Evolutionary conservation across 1,140 invertebrate species (phyloP), one percentile per base, ranked within the genome.

Genomic region (Microvelia longipes): DNA sequence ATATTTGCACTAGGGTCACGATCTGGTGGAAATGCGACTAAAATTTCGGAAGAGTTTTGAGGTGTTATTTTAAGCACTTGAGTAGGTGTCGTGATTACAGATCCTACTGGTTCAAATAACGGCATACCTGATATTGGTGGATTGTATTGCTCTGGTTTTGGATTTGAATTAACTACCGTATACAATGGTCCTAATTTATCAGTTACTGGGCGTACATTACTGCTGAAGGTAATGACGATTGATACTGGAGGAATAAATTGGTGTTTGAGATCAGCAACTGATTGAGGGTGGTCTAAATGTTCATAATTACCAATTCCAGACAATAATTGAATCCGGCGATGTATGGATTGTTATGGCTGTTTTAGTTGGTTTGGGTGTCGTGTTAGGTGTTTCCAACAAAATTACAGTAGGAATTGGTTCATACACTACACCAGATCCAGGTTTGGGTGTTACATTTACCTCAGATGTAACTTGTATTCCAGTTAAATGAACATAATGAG

Each of bases 1-100:
- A 84, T 79, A 69, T 91, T 91, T 0, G 90, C 78, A 79, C 90
- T 88, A 0, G 90, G 90, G 78, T 92, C 90, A 68, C 90, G 83
- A 1, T 91, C 90, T 0, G 90, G 90, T 29, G 90, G 90, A 79
- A 92, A 92, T 72, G 90, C 91, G 25, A 87, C 85, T 2, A 88
- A 78, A 70, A 90, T 87, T 72, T 90, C 87, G 0, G 85, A 82
- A 0, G 80, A 77, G 25, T 75, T 75, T n/a, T 69, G 64, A 0
- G 72, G 0, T 85, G 83, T 0, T 85, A 87, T 68, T 85, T 79
- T 71, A 25, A 72, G 67, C 24, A 72, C 71, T 67, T 68, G 66
- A 0, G 71, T 72, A 2, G 71, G 71, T 19, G 29, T 69, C 1
- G 50, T 67, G 2, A 64, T 2, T 11, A 64, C 5, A 26, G 62